phyloP scores from a whole-genome alignment of 2,113 vertebrate species.

The Coptodon bakossiorum region DNA sequence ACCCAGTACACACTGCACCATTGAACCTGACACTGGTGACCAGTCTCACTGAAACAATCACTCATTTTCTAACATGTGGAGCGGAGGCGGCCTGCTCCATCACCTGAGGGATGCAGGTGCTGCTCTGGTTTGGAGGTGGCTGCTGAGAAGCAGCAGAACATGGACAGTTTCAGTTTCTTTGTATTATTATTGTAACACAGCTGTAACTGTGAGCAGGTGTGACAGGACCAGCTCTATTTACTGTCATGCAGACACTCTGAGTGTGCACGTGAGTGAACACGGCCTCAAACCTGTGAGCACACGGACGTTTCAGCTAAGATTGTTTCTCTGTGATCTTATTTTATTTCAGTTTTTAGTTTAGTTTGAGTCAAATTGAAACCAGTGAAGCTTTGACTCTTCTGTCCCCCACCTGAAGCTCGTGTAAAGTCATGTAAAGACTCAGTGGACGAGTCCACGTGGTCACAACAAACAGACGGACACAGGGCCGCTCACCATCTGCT shows the following conservation, averaged over 20 bases:
- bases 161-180: neutral
- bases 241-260: neutral
- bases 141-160: neutral
- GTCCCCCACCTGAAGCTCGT: rapidly evolving
- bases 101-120: neutral
- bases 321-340: neutral
- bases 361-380: neutral
- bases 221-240: neutral
- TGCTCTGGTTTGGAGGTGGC: neutral
- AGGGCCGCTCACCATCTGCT: rapidly evolving
- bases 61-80: neutral
- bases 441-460: neutral
- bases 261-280: neutral
- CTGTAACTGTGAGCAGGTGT: neutral
- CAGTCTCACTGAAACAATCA: neutral
- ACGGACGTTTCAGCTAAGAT: neutral
- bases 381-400: neutral
- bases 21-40: neutral
- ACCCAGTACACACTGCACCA: neutral
- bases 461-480: neutral
- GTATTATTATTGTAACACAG: neutral
- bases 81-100: neutral
- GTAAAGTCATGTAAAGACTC: neutral
- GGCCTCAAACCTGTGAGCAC: neutral
- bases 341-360: neutral